Conservation (phyloP, 2,113 vertebrate genomes). For the Cebidichthys violaceus region DNA sequence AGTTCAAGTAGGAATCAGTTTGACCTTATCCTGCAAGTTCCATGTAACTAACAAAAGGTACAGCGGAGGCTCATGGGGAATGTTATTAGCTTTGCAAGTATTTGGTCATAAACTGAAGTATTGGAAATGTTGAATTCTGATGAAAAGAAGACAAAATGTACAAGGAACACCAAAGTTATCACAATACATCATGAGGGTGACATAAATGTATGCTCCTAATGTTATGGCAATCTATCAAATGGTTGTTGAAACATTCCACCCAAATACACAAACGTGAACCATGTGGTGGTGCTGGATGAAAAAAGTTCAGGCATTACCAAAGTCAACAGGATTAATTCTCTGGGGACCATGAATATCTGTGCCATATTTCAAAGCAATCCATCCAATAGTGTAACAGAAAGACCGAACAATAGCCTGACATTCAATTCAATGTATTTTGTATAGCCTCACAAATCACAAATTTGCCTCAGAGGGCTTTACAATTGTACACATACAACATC, state of each 20-base stretch:
- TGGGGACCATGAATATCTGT: neutral
- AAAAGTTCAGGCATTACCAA: neutral
- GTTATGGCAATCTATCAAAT: neutral
- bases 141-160: neutral
- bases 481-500: neutral
- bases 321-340: neutral
- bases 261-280: neutral
- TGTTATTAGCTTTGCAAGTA: neutral
- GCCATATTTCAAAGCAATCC: neutral
- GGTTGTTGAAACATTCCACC: neutral
- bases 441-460: neutral
- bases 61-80: neutral
- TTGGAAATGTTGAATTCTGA: neutral
- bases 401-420: neutral
- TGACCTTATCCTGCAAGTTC: conserved; percentile 32
- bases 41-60: neutral
- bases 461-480: neutral
- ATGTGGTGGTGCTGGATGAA: neutral
- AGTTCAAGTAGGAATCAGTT: conserved; percentile 86
- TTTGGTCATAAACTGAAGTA: neutral
- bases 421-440: neutral
- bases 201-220: neutral
- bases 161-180: neutral
- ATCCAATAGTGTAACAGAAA: neutral
- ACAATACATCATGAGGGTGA: neutral